Percentiles rank a stretch among this genome's conserved stretches.
These are phyloP conservation scores for Ferdinandea cuprea DNA, from an alignment of 2,888 invertebrate genomes.

Conservation along the genomic window DNA sequence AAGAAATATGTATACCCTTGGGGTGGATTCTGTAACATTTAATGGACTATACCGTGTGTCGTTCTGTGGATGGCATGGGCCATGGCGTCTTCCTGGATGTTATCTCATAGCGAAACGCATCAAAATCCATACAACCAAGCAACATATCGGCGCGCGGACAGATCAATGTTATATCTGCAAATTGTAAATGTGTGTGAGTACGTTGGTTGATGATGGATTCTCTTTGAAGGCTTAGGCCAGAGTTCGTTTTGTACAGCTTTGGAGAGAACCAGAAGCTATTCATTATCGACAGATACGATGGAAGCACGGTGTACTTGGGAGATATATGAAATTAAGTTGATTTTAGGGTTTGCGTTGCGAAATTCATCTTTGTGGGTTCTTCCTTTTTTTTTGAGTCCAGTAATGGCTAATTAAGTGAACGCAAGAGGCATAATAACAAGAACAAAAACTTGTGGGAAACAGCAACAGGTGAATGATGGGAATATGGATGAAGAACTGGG, in stretches of 20 bases:
- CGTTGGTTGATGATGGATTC: constrained; percentile 21
- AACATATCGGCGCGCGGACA: constrained; percentile 27
- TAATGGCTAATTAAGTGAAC: constrained; percentile 66
- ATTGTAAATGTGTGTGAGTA: neutral
- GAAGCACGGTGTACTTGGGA: constrained; percentile 52
- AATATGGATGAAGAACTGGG: constrained; percentile 1
- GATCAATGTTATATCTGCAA: constrained; percentile 28
- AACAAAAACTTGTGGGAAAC: constrained; percentile 47
- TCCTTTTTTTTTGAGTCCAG: constrained; percentile 20
- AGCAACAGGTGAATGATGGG: constrained; percentile 52
- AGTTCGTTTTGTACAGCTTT: constrained; percentile 44
- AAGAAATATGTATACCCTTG: constrained; percentile 54
- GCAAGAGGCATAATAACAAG: constrained; percentile 24
- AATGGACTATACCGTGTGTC: constrained; percentile 55
- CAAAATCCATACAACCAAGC: constrained; percentile 12
- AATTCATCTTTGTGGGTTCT: constrained; percentile 5
- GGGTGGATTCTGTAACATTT: constrained; percentile 41
- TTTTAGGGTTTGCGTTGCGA: constrained; percentile 52
- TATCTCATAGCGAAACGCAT: constrained; percentile 56
- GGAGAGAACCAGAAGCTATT: constrained; percentile 64
- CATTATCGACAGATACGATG: constrained; percentile 65
- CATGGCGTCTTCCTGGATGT: constrained; percentile 58
- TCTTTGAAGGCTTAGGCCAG: constrained; percentile 25
- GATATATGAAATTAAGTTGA: constrained; percentile 74
- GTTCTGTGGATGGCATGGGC: constrained; percentile 38